Evolutionary conservation across 1,140 invertebrate genomes (phyloP).

Genomic region (Danaus plexippus): DNA sequence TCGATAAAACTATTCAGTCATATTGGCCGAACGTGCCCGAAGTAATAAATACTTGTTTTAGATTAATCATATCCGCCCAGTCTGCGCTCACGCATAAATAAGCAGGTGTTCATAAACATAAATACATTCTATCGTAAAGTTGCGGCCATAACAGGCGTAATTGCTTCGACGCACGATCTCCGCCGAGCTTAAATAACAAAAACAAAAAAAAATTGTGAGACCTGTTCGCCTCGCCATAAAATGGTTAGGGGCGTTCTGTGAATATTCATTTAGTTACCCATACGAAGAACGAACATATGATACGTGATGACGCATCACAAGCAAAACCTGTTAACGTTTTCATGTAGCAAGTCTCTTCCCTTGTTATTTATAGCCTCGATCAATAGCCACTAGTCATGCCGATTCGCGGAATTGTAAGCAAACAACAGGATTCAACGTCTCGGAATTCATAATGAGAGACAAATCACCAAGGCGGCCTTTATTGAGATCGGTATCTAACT

Average conservation of each 20-base stretch:
- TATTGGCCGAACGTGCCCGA: slow-evolving; percentile 35
- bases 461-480: no score
- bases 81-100: slow-evolving; percentile 49
- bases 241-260: slow-evolving; percentile 52
- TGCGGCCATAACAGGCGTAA: slow-evolving; percentile 44
- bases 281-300: slow-evolving; percentile 35
- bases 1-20: slow-evolving; percentile 27
- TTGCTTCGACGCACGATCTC: slow-evolving; percentile 47
- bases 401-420: slow-evolving; percentile 27
- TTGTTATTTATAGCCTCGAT: slow-evolving; percentile 42
- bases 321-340: slow-evolving; percentile 36
- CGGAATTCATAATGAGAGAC: no score
- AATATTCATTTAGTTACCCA: slow-evolving; percentile 63
- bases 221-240: slow-evolving; percentile 55
- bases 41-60: slow-evolving; percentile 47
- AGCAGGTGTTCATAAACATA: slow-evolving; percentile 48
- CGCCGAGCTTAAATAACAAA: slow-evolving; percentile 47
- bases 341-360: slow-evolving; percentile 26
- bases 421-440: slow-evolving; percentile 5
- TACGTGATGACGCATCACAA: slow-evolving; percentile 54
- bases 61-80: slow-evolving; percentile 56
- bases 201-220: slow-evolving; percentile 48
- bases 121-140: slow-evolving; percentile 50
- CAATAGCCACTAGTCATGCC: slow-evolving; percentile 30
- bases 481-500: no score